These are phyloP conservation scores for Lanius collurio DNA, from an alignment of 2,113 vertebrate genomes.

Conservation along the genomic window DNA sequence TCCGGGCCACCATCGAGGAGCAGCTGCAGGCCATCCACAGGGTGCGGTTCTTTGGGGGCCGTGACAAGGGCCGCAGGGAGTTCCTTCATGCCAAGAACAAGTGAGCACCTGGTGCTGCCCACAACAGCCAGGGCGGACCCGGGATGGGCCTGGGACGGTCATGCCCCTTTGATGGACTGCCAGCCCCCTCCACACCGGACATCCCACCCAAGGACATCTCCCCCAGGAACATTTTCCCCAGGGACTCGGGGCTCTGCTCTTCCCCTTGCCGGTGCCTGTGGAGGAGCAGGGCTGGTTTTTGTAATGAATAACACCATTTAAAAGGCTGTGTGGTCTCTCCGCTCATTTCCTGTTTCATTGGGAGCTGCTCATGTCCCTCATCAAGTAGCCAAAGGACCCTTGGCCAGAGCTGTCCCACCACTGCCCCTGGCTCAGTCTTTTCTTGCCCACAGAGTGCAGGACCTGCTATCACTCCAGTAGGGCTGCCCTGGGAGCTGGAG, in stretches of 20 bases:
- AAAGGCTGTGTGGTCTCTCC: not conserved
- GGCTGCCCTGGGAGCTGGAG: not conserved
- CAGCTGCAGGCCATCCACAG: slow-evolving; percentile 87
- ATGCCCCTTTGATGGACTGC: not conserved
- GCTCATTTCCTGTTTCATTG: accelerated
- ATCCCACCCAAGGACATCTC: accelerated
- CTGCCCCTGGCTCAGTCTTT: not conserved
- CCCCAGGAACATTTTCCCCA: not conserved
- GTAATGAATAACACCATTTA: not conserved
- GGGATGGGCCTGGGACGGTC: too few relatives aligned
- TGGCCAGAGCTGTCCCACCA: not conserved
- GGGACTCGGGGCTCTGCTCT: not conserved
- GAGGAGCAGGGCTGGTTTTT: not conserved
- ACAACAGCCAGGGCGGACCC: accelerated
- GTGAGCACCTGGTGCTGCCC: not conserved
- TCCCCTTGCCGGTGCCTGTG: accelerated
- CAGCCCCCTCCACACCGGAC: accelerated
- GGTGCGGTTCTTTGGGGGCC: slow-evolving; percentile 81
- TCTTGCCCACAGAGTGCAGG: accelerated
- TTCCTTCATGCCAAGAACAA: slow-evolving; percentile 65
- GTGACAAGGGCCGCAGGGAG: slow-evolving; percentile 82
- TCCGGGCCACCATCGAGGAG: slow-evolving; percentile 82
- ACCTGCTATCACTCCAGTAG: not conserved
- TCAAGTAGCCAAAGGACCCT: not conserved
- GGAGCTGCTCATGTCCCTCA: accelerated